Evolutionary conservation across 2,888 invertebrate genomes (phyloP), one percentile per base, ranked within the genome.

Genomic region (Zeuzera pyrina): DNA sequence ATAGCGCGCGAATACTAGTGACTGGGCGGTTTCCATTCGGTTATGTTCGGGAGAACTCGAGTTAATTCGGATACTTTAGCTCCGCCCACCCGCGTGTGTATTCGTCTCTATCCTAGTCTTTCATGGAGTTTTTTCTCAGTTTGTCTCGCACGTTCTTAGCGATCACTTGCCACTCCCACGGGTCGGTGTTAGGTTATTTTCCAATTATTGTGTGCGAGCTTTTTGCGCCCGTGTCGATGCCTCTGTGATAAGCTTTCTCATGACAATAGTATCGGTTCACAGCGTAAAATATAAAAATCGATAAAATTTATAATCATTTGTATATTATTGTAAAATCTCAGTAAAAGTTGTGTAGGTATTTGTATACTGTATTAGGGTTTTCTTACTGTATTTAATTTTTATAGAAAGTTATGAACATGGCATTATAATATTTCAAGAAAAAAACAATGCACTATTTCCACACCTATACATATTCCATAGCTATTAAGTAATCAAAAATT

Each of bases 11-110:
- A 57, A 57, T 53, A 60, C 52, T 54, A 51, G 46, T 48, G 45
- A 63, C 72, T 78, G 79, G 81, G 81, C 79, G 81, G 69, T 61
- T 52, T 67, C 70, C 50, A 52, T 54, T 66, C 66, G 60, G 49
- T 29, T 43, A 35, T 48, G 48, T 47, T 78, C 79, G 79, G 69
- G 45, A 41, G 48, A 49, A 47, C 50, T 73, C 79, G 78, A 54
- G 39, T 44, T 42, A 49, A 43, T 53, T 77, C 79, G 79, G 65
- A 41, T 43, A 47, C 43, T 39, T 33, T 42, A 44, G 45, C 52
- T 60, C 73, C 77, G 73, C 79, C 81, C 63, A 69, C 64, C 54
- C 49, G 52, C 52, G 57, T 51, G 42, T 41, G 50, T 52, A 52
- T 47, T 29, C 43, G 38, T 44, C 40, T 38, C 57, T 41, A 41